These are phyloP conservation scores for Icerya purchasi DNA, from an alignment of 2,888 invertebrate species.

Conservation along the genomic window DNA sequence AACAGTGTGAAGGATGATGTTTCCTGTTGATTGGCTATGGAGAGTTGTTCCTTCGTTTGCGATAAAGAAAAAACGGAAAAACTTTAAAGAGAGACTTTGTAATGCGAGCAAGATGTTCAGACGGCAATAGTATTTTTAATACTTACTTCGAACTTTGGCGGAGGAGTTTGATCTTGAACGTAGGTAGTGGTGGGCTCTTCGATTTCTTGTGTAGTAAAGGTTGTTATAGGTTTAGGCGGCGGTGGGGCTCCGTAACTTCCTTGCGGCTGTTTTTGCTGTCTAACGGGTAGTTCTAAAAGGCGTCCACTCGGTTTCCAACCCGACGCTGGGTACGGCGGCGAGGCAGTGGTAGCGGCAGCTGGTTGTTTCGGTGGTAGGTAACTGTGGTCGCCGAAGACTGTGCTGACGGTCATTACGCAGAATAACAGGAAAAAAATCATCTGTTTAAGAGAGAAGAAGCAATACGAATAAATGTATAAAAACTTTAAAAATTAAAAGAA, in stretches of 20 bases:
- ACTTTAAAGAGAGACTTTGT: too few species aligned
- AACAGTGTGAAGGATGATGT: too few species aligned
- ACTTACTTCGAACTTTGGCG: conserved; percentile 12
- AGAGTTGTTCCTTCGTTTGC: too few species aligned
- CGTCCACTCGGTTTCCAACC: conserved; percentile 27
- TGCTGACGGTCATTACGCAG: not conserved
- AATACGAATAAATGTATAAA: too few species aligned
- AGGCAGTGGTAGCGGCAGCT: conserved; percentile 16
- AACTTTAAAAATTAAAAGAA: too few species aligned
- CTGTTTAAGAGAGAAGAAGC: too few species aligned
- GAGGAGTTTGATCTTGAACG: conserved; percentile 4
- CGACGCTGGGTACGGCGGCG: conserved; percentile 23
- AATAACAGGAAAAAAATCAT: too few species aligned
- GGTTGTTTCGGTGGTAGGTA: not conserved
- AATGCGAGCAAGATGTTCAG: too few species aligned
- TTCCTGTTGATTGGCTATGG: too few species aligned
- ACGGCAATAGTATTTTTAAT: too few species aligned
- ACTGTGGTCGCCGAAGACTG: not conserved
- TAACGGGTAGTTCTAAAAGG: conserved; percentile 24
- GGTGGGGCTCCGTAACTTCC: conserved; percentile 3
- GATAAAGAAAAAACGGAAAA: too few species aligned
- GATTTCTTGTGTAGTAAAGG: not conserved
- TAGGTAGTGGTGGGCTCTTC: conserved; percentile 4
- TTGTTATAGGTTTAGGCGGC: conserved; percentile 2
- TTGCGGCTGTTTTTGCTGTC: conserved; percentile 11